These are phyloP conservation scores for Catostylus mosaicus DNA, from an alignment of 30 jellyfish, hydroid and myxozoan genomes.

Conservation along the genomic window DNA sequence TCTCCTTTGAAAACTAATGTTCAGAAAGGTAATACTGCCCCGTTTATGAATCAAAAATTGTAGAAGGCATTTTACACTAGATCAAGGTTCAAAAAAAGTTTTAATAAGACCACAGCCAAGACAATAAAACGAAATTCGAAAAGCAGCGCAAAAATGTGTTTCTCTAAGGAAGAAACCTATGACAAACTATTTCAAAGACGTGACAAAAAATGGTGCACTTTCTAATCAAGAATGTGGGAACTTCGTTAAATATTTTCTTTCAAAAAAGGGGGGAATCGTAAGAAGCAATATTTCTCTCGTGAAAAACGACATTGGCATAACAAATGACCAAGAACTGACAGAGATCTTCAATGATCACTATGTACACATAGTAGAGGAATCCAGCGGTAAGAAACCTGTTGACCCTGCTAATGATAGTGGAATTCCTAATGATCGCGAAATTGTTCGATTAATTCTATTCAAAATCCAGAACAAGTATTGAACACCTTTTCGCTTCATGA, in stretches of 20 bases:
- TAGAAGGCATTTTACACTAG: slow-evolving; percentile 43
- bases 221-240: slow-evolving; percentile 30
- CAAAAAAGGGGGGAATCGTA: neutral
- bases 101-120: slow-evolving; percentile 26
- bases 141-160: slow-evolving; percentile 48
- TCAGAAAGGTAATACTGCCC: slow-evolving; percentile 54
- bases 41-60: slow-evolving; percentile 41
- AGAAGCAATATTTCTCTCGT: slow-evolving; percentile 8
- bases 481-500: neutral
- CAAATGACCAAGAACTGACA: slow-evolving; percentile 7
- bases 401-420: slow-evolving; percentile 10
- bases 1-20: slow-evolving; percentile 21
- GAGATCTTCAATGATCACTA: slow-evolving; percentile 1
- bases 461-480: neutral
- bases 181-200: neutral
- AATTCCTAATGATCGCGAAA: neutral
- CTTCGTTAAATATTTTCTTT: slow-evolving; percentile 19
- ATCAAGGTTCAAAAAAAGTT: slow-evolving; percentile 26
- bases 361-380: neutral
- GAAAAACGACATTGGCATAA: neutral
- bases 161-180: too few relatives aligned
- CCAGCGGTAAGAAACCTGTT: slow-evolving; percentile 9
- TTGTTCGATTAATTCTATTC: slow-evolving; percentile 8
- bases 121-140: slow-evolving; percentile 14
- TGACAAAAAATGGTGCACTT: slow-evolving; percentile 1